Percentiles rank a stretch among this genome's conserved stretches.
Evolutionary conservation across 2,797 vertebrate genomes (phyloP).

Genomic region (Ceryle rudis): DNA sequence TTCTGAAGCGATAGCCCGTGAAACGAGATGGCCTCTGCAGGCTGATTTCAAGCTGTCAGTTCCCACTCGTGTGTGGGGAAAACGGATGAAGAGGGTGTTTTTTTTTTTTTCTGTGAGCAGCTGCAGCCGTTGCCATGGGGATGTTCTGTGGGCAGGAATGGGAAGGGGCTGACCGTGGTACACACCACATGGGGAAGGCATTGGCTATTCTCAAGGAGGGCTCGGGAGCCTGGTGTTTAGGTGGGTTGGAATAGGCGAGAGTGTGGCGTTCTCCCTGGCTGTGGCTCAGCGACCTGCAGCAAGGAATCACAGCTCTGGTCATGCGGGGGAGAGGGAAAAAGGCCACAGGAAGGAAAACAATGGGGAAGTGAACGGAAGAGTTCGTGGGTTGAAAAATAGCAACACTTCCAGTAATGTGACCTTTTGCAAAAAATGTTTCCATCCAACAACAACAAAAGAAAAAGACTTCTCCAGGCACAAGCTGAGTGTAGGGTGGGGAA

Average conservation of each 20-base stretch:
- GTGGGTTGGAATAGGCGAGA: background rate
- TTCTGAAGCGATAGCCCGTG: background rate
- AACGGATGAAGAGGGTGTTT: background rate
- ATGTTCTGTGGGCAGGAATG: background rate
- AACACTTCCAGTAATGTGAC: conserved; percentile 51
- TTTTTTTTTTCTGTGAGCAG: background rate
- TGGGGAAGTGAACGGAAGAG: background rate
- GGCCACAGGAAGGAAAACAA: conserved; percentile 29
- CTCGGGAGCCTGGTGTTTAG: background rate
- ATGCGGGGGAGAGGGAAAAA: background rate
- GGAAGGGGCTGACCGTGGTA: background rate
- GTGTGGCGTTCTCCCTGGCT: background rate
- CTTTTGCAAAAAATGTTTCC: conserved; percentile 45
- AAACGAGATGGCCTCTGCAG: background rate
- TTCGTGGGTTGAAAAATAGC: conserved; percentile 26
- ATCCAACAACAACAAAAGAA: background rate
- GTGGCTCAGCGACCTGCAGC: rapidly evolving
- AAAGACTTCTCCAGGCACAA: background rate
- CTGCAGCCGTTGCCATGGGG: background rate
- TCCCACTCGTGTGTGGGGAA: background rate
- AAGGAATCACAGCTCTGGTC: background rate
- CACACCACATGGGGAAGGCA: background rate
- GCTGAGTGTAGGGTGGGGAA: background rate
- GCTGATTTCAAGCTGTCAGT: background rate
- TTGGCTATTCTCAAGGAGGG: rapidly evolving